Percentiles rank a stretch among this genome's conserved stretches.
phyloP scores from a whole-genome alignment of 2,797 vertebrate species.

The Gymnopithys bicolor region DNA sequence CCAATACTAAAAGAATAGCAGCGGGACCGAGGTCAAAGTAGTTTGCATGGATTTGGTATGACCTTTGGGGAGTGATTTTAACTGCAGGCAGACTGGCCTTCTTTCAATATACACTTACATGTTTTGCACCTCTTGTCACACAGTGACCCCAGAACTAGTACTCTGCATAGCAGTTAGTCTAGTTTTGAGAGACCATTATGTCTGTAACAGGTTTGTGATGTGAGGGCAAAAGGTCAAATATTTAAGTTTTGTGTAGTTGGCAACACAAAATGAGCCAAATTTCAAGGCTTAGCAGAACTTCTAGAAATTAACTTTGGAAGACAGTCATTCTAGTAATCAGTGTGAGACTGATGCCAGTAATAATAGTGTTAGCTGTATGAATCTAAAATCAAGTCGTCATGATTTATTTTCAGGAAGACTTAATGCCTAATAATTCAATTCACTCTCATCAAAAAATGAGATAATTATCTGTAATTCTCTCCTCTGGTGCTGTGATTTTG shows the following conservation, averaged over 20 bases:
- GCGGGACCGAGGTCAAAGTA: background rate
- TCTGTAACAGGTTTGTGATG: background rate
- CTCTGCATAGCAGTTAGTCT: background rate
- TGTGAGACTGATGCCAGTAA: background rate
- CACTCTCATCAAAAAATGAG: constrained; percentile 14
- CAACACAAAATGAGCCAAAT: background rate
- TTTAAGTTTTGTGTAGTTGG: background rate
- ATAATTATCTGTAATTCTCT: constrained; percentile 37
- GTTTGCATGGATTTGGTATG: background rate
- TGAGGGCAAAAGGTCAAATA: background rate
- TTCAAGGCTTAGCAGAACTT: background rate
- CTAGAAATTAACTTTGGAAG: background rate
- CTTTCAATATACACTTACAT: background rate
- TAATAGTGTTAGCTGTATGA: constrained; percentile 13
- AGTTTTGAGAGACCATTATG: background rate
- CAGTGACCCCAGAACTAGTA: background rate
- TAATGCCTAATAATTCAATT: constrained; percentile 43
- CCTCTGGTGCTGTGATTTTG: background rate
- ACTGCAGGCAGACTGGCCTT: background rate
- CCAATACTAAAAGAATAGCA: background rate
- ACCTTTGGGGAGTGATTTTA: background rate
- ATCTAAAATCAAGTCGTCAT: constrained; percentile 44
- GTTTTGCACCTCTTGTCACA: background rate
- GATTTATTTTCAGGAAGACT: constrained; percentile 15
- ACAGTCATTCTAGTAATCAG: constrained; percentile 7